Base-by-base conservation (phyloP, 2,888 invertebrate genomes). In the Agonopterix subpropinquella region DNA sequence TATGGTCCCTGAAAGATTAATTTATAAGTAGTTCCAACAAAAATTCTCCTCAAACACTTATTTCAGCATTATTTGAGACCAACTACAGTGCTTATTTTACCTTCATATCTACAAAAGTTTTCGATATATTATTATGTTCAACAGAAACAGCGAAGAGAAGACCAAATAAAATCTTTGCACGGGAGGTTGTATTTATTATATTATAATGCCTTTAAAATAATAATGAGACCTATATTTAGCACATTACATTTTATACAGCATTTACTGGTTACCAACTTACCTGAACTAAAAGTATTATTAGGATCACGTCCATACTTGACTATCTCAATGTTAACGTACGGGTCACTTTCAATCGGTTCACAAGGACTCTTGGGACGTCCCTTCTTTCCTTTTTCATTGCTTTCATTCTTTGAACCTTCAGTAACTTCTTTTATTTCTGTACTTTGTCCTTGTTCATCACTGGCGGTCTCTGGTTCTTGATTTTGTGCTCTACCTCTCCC, bases 201-300 rank as follows among this genome's bases (percentile, higher is more conserved):
- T 2, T 13, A 13, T n/a, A n/a, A n/a, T 18, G 18, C 3, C 18
- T 18, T 18, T 7, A 7, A 28, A 18, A 15, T 1, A 3, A 4
- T 28, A 28, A 28, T 28, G 7, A 28, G 7, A 28, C 28, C 28
- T 28, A 28, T 28, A 28, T 28, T 18, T 28, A 7, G 28, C 28
- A 28, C 7, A 28, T 28, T 28, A 28, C 28, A 28, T 28, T 28
- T 28, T 28, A 28, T 28, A 28, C 28, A 5, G 28, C 28, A 28
- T 28, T 5, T 7, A 18, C 13, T 13, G 13, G 2, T 18, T 18
- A 18, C 18, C 28, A 28, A 56, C 59, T 68, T 68, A 89, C 89
- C 96, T 46, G 94, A 92, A 55, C 95, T 93, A 70, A 91, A 94
- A 5, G 92, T 91, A 10, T 91, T 91, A 49, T 93, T 93, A 2